Conservation (phyloP, 2,888 invertebrate species). For the Ormyrus nitidulus region DNA sequence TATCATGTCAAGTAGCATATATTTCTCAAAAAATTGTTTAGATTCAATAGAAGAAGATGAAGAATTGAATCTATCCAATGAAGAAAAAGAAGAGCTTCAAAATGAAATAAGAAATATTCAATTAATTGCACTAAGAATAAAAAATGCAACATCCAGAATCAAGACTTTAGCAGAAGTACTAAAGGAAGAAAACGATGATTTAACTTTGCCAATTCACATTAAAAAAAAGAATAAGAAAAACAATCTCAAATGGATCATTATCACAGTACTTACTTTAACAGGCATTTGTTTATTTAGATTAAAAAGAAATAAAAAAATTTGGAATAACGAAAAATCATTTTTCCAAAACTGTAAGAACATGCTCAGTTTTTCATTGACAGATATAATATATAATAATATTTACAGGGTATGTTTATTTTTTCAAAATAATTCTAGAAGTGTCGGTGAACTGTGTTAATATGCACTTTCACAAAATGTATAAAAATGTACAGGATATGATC, state of each 20-base stretch:
- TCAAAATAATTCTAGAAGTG: no score
- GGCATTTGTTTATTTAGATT: constrained; percentile 36
- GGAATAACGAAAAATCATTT: constrained; percentile 16
- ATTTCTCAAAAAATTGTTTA: constrained; percentile 74
- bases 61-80: constrained; percentile 53
- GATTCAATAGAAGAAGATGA: constrained; percentile 48
- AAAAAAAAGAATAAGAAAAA: constrained; percentile 34
- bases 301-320: constrained; percentile 25
- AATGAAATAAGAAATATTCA: constrained; percentile 61
- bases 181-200: constrained; percentile 38
- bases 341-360: constrained; percentile 30
- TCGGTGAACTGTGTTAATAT: no score
- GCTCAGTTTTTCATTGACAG: constrained; percentile 17
- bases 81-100: constrained; percentile 58
- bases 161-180: constrained; percentile 62
- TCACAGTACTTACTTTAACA: constrained; percentile 28
- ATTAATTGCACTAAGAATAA: constrained; percentile 57
- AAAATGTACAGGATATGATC: constrained; percentile 4
- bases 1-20: constrained; percentile 78
- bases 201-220: constrained; percentile 49
- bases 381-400: constrained; percentile 22
- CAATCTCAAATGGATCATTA: constrained; percentile 26
- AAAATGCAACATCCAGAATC: constrained; percentile 61
- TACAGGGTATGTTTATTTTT: constrained; percentile 23
- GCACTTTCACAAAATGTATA: neutral